Base-by-base conservation (phyloP, 2,888 invertebrate genomes). In the Caenorhabditis sp. region DNA sequence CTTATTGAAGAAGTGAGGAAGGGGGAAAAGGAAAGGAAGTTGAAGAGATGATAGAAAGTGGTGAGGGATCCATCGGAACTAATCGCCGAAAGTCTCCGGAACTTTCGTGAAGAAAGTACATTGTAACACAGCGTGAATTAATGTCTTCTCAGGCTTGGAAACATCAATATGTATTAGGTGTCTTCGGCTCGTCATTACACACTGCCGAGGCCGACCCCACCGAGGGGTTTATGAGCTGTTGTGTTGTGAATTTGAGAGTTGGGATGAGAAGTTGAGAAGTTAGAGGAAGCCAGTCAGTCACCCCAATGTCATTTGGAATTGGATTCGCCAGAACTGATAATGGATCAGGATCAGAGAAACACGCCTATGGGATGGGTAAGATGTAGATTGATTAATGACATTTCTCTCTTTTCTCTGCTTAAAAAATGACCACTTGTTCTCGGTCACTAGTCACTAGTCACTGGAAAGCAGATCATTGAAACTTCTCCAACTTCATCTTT, bases 71-170 rank as follows among this genome's bases (percentile, higher is more conserved):
- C 32, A 32, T 32, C 32, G 32, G 32, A 32, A 32, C 32, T n/a
- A n/a, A n/a, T n/a, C n/a, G n/a, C n/a, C n/a, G 18, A n/a, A n/a
- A n/a, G n/a, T n/a, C n/a, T n/a, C n/a, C n/a, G n/a, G 40, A 40
- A 40, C 18, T 47, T 47, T n/a, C n/a, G n/a, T n/a, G n/a, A n/a
- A 13, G 35, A 56, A 56, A 56, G 56, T 56, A 18, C 72, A 72
- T 64, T 72, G 72, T 64, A 72, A 72, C 72, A 72, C 72, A 72
- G 64, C n/a, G 64, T 72, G 74, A 71, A 55, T 60, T 60, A 53
- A 51, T 68, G 35, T n/a, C 13, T 20, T 24, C 22, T 40, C 28
- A 40, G 44, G 22, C 18, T 58, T 56, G 32, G 28, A 56, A 74
- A 67, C 60, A 65, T 65, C 37, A 40, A 50, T 37, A 65, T 37